A percentile compares a stretch with the other conserved stretches of the same genome.
Conservation (phyloP, 2,888 invertebrate species). For the Netelia melanura region DNA sequence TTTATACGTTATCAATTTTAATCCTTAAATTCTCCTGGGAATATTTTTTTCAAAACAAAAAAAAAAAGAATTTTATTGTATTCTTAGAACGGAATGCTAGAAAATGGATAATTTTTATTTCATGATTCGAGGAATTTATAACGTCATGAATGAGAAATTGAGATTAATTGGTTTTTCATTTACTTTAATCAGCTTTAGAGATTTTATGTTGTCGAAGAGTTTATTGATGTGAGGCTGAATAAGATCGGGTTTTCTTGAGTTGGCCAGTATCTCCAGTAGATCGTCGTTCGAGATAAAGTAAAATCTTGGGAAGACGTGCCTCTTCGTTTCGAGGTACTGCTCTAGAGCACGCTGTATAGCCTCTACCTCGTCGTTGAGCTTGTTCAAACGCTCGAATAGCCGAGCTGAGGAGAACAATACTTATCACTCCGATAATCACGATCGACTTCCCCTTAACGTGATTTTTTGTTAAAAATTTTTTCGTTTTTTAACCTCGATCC, state of each 20-base stretch:
- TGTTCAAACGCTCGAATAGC: constrained; percentile 89
- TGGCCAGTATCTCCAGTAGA: constrained; percentile 93
- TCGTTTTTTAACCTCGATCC: not conserved
- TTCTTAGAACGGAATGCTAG: too few relatives aligned
- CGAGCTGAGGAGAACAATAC: constrained; percentile 78
- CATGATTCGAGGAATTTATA: too few relatives aligned
- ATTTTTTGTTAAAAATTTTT: not conserved
- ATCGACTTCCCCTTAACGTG: not conserved
- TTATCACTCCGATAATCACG: constrained; percentile 5
- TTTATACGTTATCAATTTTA: too few relatives aligned
- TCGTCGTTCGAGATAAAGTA: constrained; percentile 94
- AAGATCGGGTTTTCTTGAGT: constrained; percentile 92
- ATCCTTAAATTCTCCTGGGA: too few relatives aligned
- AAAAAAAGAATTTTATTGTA: too few relatives aligned
- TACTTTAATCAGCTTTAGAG: constrained; percentile 89
- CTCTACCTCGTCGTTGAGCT: constrained; percentile 92
- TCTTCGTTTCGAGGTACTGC: constrained; percentile 94
- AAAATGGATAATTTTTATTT: too few relatives aligned
- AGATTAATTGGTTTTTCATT: constrained; percentile 60
- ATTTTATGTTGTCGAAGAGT: constrained; percentile 94
- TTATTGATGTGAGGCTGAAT: constrained; percentile 95
- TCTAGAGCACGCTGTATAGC: constrained; percentile 93
- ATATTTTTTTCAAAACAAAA: too few relatives aligned
- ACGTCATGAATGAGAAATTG: too few relatives aligned
- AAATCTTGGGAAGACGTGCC: constrained; percentile 94